Conservation (phyloP, 2,797 vertebrate genomes). For the Lates japonicus region DNA sequence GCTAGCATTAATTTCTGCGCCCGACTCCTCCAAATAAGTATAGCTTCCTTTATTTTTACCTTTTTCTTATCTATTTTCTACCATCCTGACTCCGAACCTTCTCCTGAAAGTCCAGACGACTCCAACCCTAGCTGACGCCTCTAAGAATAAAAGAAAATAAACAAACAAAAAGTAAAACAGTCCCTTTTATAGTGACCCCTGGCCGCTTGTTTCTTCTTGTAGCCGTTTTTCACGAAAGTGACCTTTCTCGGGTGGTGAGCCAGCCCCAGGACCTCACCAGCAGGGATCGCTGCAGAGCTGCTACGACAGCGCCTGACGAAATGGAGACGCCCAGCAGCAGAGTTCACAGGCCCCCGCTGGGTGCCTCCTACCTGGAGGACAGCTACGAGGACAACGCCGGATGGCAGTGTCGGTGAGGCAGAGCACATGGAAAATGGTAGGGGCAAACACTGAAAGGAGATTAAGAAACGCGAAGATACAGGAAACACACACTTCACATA, state of each 20-base stretch:
- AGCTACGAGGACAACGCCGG: constrained; percentile 99
- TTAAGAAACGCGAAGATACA: constrained; percentile 77
- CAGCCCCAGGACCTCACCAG: constrained; percentile 99
- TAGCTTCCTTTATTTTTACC: constrained; percentile 34
- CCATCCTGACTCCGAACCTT: constrained; percentile 51
- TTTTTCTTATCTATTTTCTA: constrained; percentile 42
- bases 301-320: constrained; percentile 99
- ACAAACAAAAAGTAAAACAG: constrained; percentile 46
- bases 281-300: constrained; percentile 99
- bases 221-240: constrained; percentile 99
- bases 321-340: constrained; percentile 99
- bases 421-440: constrained; percentile 99
- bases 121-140: constrained; percentile 52
- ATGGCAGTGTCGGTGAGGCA: constrained; percentile 99
- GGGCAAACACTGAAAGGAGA: constrained; percentile 93
- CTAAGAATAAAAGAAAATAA: constrained; percentile 30
- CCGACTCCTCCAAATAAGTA: background rate
- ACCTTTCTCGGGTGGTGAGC: constrained; percentile 99
- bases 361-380: constrained; percentile 99
- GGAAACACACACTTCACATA: constrained; percentile 76
- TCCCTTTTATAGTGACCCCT: constrained; percentile 93
- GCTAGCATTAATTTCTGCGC: constrained; percentile 6
- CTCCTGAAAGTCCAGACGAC: constrained; percentile 51
- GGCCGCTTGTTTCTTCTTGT: constrained; percentile 97
- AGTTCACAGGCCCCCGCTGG: constrained; percentile 98